These are phyloP conservation scores for Petrophora chlorosata DNA, from an alignment of 2,888 invertebrate species.

Conservation along the genomic window DNA sequence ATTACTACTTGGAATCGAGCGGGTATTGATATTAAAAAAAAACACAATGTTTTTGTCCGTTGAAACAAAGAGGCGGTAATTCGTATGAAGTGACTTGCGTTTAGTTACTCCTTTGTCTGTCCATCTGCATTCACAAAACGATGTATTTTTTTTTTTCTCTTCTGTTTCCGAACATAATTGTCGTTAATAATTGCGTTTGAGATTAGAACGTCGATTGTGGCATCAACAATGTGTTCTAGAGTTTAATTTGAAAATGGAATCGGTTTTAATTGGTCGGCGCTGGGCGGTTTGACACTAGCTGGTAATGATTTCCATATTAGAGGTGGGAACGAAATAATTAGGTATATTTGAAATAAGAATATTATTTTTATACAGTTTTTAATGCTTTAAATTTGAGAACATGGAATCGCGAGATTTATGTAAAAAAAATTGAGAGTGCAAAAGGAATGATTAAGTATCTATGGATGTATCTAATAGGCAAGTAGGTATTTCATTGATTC, in stretches of 20 bases:
- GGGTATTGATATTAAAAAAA: slow-evolving; percentile 70
- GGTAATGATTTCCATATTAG: slow-evolving; percentile 55
- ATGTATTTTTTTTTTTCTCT: slow-evolving; percentile 62
- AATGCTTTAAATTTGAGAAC: not conserved
- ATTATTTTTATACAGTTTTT: slow-evolving; percentile 4
- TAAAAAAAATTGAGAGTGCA: too few relatives aligned
- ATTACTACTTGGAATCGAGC: slow-evolving; percentile 68
- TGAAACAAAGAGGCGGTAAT: slow-evolving; percentile 78
- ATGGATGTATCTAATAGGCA: too few relatives aligned
- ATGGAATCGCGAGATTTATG: too few relatives aligned
- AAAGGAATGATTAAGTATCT: too few relatives aligned
- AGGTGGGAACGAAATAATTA: slow-evolving; percentile 41
- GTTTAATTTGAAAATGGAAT: slow-evolving; percentile 46
- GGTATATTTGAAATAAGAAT: not conserved
- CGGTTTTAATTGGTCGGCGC: slow-evolving; percentile 41
- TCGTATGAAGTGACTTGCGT: slow-evolving; percentile 82
- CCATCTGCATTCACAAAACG: slow-evolving; percentile 68
- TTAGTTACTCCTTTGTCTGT: slow-evolving; percentile 67
- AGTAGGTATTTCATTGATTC: too few relatives aligned
- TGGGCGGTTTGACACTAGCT: slow-evolving; percentile 37
- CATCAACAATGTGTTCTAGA: slow-evolving; percentile 44
- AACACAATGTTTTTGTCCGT: slow-evolving; percentile 66
- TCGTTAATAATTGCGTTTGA: slow-evolving; percentile 68
- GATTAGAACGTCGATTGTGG: slow-evolving; percentile 58
- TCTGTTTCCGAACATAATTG: slow-evolving; percentile 62